A percentile compares a stretch with the other conserved stretches of the same genome.
These are phyloP conservation scores for Tragelaphus strepsiceros DNA, from an alignment of 2,113 vertebrate genomes.

Conservation along the genomic window DNA sequence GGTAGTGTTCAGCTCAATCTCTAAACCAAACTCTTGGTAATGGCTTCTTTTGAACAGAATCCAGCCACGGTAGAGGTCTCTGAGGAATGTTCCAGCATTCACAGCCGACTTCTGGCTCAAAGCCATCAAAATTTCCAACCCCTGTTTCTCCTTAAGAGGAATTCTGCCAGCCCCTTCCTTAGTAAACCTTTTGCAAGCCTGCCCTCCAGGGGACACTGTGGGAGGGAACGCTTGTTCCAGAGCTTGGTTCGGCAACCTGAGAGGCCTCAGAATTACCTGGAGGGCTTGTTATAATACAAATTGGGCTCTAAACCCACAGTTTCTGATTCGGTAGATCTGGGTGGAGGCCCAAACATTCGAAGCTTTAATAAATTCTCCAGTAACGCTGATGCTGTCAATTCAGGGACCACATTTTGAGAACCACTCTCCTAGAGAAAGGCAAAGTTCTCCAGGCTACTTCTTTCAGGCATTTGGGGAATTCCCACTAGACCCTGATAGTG, in stretches of 20 bases:
- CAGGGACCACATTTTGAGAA: background rate
- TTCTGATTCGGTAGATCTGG: background rate
- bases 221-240: background rate
- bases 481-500: accelerated
- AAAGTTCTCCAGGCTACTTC: background rate
- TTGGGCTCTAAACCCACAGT: background rate
- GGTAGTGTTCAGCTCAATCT: background rate
- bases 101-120: conserved; percentile 21
- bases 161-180: background rate
- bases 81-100: background rate
- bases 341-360: background rate
- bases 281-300: background rate
- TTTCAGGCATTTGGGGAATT: background rate
- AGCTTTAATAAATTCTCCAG: background rate
- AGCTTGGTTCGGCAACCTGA: background rate
- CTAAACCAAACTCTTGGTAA: background rate
- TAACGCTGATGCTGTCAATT: background rate
- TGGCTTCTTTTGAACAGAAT: conserved; percentile 12
- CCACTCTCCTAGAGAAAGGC: background rate
- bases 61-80: background rate
- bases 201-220: background rate
- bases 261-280: background rate
- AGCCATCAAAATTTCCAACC: background rate
- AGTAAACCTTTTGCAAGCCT: background rate
- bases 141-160: background rate